Evolutionary conservation across 2,888 invertebrate genomes (phyloP), one percentile per base, ranked within the genome.

Genomic region (Allacma fusca): DNA sequence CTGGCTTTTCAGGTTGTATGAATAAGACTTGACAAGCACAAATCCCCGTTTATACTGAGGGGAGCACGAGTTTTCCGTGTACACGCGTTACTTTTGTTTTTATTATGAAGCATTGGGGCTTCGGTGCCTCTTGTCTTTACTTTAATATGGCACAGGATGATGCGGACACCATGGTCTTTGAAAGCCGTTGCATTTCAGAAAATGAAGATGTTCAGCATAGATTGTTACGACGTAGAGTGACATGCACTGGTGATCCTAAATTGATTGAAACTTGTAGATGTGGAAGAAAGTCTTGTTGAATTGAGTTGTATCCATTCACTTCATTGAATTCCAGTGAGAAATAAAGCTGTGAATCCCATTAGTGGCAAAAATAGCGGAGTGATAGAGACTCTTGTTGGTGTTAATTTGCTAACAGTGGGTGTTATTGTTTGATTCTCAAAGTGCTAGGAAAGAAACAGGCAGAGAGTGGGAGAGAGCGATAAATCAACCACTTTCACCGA

Each of bases 401-500:
- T 16, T 44, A n/a, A 44, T 70, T 65, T 1, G 26, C 2, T 26
- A 13, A 65, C 26, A 65, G 65, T 65, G 65, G 26, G 28, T 65
- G 65, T 65, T 19, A 29, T 28, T 24, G 29, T 62, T 62, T 62
- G 23, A 23, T 26, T 24, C 5, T 24, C 26, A 28, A 19, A 65
- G 19, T 28, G 65, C 24, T 29, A n/a, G 26, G 28, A 24, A 65
- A 24, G 65, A 28, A 65, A 65, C 19, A 28, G 65, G n/a, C 28
- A 28, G 26, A 65, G 65, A 62, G 73, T 21, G 7, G 21, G 50
- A 40, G 62, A 57, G 71, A 73, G 73, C 62, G 62, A 73, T 40
- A 73, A 73, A 73, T 73, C 62, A 73, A 64, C 34, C 62, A 73
- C 73, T 73, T 73, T 73, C 29, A 62, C 40, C 62, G 19, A 29